Base-by-base conservation (phyloP, 2,888 invertebrate species). In the Acanthopleura granulata region DNA sequence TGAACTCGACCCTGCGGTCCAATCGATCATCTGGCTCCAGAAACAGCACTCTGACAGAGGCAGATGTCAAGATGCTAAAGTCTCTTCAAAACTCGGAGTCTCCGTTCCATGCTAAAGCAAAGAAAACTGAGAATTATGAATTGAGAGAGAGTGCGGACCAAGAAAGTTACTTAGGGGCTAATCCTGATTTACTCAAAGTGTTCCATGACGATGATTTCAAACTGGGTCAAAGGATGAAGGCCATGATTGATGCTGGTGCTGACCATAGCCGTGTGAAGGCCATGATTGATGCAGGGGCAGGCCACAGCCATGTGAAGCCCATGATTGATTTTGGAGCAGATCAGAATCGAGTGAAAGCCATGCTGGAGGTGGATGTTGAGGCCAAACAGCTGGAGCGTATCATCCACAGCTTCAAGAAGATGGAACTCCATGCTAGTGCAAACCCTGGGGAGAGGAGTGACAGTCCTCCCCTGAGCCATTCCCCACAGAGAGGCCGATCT, bases 361-460 rank as follows among this genome's bases (percentile, higher is more conserved):
- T 74, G 82, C 73, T 83, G 71, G 74, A 75, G 69, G 81, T 79
- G 22, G 86, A 86, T 50, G 81, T 81, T 71, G 86, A 86, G 72
- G 80, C 83, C 0, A 80, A 85, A 69, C 84, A 86, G 74, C 70
- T 87, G 61, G 84, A 83, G 29, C 85, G 82, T 72, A 84, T 88
- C 18, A 83, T 87, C 81, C 85, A 86, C 79, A 86, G 85, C 74
- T 83, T 87, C 62, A 78, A 80, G 40, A 81, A 87, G 62, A 84
- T 89, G 86, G 87, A 86, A 73, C 81, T 89, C n/a, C 84, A 86
- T 77, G 85, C 86, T n/a, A 82, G 84, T 1, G 79, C 73, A 22
- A 76, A 76, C 22, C 79, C 79, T 30, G 74, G 79, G 69, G 66
- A 74, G 29, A 77, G 78, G 57, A 72, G 73, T 11, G 78, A 78